Base-by-base conservation (phyloP, 2,888 invertebrate genomes). In the Tipula lateralis region DNA sequence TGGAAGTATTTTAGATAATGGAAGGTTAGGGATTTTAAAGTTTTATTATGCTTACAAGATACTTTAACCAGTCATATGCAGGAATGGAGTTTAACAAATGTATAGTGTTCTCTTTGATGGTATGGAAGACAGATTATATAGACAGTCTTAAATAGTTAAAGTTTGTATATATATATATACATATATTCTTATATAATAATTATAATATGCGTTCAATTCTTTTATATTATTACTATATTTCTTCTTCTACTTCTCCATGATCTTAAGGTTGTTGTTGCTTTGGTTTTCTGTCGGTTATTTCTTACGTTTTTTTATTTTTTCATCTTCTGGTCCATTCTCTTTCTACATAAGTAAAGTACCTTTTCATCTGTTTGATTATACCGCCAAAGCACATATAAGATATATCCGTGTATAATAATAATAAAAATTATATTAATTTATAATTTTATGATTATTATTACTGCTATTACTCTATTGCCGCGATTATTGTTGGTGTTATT, bases 281-380 rank as follows among this genome's bases (percentile, higher is more conserved):
- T 50, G 44, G 44, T 66, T 66, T 66, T 66, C 66, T 66, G 66
- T 66, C 66, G 66, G 66, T 66, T 66, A 12, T 66, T 24, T 66
- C 66, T 24, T 66, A 66, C 66, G 24, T 50, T 39, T 39, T 3
- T 39, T 44, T 44, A 24, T 66, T 66, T 66, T 24, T 66, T 66
- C 24, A 66, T 66, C 66, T 66, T 66, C 24, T 66, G 66, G 66
- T 66, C 66, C 66, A 66, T 66, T 66, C 66, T 66, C 66, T 66
- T 66, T 66, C 66, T 66, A 66, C 66, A 66, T 66, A 66, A 66
- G 66, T 66, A 66, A 66, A 66, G 66, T 66, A 66, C 66, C 66
- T 66, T 66, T 66, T 66, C 66, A 66, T 66, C 66, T 66, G 7
- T 66, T 66, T 66, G 66, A 66, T 66, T 66, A 24, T 24, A 66